Percentiles rank a stretch among this genome's conserved stretches.
Evolutionary conservation across 2,113 vertebrate genomes (phyloP).

Genomic region (Solea senegalensis): DNA sequence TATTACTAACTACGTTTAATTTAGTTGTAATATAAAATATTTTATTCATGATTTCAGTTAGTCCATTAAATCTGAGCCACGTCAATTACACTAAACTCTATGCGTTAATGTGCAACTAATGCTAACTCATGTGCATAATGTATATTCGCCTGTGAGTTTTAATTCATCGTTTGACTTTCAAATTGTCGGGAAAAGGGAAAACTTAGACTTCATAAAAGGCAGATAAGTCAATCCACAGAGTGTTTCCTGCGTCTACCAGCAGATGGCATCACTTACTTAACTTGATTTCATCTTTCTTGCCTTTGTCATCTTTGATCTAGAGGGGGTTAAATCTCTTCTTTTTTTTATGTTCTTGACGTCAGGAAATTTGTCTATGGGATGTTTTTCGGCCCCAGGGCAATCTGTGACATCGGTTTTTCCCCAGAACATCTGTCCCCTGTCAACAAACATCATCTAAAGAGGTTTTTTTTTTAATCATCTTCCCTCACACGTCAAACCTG

Average conservation of each 20-base stretch:
- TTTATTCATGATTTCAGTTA: no score
- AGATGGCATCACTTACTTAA: constrained; percentile 79
- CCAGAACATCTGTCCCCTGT: constrained; percentile 1
- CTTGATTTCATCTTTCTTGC: neutral
- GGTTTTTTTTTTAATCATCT: no score
- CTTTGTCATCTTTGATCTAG: neutral
- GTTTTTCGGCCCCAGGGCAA: constrained; percentile 15
- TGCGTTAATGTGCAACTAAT: no score
- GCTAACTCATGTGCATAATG: constrained; percentile 48
- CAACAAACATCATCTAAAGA: neutral
- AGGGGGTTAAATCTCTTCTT: constrained; percentile 21
- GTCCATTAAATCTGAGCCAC: no score
- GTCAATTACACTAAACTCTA: no score
- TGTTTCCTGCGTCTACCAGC: constrained; percentile 79
- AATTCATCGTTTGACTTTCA: no score
- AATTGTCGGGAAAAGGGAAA: no score
- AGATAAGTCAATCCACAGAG: neutral
- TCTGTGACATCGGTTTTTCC: constrained; percentile 2
- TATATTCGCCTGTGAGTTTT: constrained; percentile 76
- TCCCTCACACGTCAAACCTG: no score
- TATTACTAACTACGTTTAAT: no score
- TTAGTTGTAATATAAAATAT: no score
- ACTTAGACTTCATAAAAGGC: constrained; percentile 35
- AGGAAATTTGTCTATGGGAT: constrained; percentile 17
- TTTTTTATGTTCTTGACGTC: constrained; percentile 30